Evolutionary conservation across 1,140 invertebrate genomes (phyloP), one percentile per base, ranked within the genome.

Genomic region (Argopecten irradians): DNA sequence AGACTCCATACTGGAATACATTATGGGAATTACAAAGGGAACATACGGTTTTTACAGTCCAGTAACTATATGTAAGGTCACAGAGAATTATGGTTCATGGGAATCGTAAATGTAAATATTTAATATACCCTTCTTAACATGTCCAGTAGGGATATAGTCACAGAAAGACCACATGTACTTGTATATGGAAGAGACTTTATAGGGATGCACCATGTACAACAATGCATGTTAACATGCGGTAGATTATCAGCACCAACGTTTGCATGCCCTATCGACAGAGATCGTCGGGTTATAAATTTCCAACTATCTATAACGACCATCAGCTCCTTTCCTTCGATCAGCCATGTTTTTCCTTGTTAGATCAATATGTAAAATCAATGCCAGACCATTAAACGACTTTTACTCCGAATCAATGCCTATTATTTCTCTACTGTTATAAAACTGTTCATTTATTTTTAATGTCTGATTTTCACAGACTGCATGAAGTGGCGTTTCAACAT

Each of bases 311-410:
- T 71, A 71, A n/a, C 55, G 1, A 71, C 55, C 55, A 71, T 71
- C 55, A 71, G n/a, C 22, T 71, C 55, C 28, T 71, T 71, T 71
- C 55, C 55, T 71, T 5, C 55, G 55, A 71, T 71, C 22, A 71
- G 1, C 22, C 22, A 28, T 71, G 55, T 71, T 71, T 71, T 71
- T 28, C 55, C 55, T 71, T 71, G 55, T 71, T 11, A 71, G 28
- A 71, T 71, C 55, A 71, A 71, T 71, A 71, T 71, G 55, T 11
- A 71, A 71, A 71, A 71, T 71, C 55, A 71, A 71, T 71, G 55
- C 55, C n/a, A n/a, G 55, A 71, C 55, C 55, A 71, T n/a, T 71
- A 71, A 71, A 28, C 55, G 28, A 5, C 55, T 7, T 71, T 71
- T 71, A 16, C 28, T 71, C 55, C 28, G 55, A 71, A 71, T 71